Evolutionary conservation across 2,113 vertebrate genomes (phyloP).

Genomic region (Sinocyclocheilus maitianheensis): DNA sequence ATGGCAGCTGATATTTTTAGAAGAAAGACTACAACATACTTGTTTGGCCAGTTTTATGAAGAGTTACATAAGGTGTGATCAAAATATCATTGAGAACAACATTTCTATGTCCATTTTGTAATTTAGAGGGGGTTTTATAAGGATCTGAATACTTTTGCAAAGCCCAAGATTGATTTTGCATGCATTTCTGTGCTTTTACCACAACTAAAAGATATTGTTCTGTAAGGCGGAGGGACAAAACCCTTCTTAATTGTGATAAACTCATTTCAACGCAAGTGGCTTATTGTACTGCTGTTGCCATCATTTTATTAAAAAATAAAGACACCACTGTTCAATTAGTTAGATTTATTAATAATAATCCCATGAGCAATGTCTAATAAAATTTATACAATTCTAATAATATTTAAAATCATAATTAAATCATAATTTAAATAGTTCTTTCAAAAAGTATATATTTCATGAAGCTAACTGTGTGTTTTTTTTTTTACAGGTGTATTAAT

Average conservation of each 20-base stretch:
- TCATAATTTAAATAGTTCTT: neutral
- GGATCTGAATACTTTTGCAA: neutral
- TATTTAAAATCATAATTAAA: too few species aligned
- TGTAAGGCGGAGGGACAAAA: neutral
- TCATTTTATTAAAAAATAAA: too few species aligned
- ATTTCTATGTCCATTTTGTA: neutral
- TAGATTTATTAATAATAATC: too few species aligned
- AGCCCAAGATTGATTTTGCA: neutral
- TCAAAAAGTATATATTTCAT: neutral
- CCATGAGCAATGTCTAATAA: too few species aligned
- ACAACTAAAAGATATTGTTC: neutral
- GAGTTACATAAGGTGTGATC: neutral
- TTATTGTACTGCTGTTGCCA: too few species aligned
- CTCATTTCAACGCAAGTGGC: too few species aligned
- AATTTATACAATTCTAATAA: too few species aligned
- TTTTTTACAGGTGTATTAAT: neutral
- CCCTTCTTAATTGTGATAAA: too few species aligned
- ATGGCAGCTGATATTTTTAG: slow-evolving; percentile 19
- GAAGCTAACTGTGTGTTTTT: neutral
- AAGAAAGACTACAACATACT: neutral
- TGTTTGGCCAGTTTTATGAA: neutral
- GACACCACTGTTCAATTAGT: too few species aligned
- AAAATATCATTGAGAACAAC: neutral
- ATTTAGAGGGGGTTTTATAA: neutral
- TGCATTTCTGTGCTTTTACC: neutral